phyloP scores from a whole-genome alignment of 2,888 invertebrate species.

The Erebia palarica region DNA sequence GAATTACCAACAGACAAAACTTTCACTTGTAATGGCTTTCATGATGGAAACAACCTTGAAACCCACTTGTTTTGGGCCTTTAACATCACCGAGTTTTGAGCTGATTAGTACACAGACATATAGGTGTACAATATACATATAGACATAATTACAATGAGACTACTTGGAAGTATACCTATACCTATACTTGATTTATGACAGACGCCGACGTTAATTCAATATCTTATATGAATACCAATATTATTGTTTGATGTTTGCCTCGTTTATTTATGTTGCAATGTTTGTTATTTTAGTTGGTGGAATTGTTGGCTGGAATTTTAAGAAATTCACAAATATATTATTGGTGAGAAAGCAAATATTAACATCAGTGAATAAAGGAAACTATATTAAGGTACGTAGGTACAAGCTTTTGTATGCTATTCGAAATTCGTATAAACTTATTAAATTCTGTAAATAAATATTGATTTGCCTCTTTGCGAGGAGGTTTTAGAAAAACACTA shows the following conservation, averaged over 20 bases:
- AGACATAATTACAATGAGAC: too few relatives aligned
- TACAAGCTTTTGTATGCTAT: slow-evolving; percentile 22
- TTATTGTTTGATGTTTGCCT: slow-evolving; percentile 34
- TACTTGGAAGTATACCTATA: too few relatives aligned
- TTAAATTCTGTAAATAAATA: slow-evolving; percentile 30
- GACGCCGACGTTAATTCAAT: slow-evolving; percentile 12
- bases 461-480: slow-evolving; percentile 16
- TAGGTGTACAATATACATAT: too few relatives aligned
- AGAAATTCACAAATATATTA: slow-evolving; percentile 66
- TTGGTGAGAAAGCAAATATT: slow-evolving; percentile 67
- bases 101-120: too few relatives aligned
- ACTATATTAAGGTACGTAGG: slow-evolving; percentile 2
- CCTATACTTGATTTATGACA: background rate
- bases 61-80: too few relatives aligned
- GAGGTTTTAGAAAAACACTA: too few relatives aligned
- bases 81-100: too few relatives aligned
- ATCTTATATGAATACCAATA: slow-evolving; percentile 11
- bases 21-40: too few relatives aligned
- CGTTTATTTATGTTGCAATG: slow-evolving; percentile 15
- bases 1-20: too few relatives aligned
- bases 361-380: slow-evolving; percentile 13
- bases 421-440: slow-evolving; percentile 17
- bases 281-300: slow-evolving; percentile 8
- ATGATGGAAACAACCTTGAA: too few relatives aligned
- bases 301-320: slow-evolving; percentile 57